Evolutionary conservation across 2,797 vertebrate genomes (phyloP).

Genomic region (Sebastes hubbsi): DNA sequence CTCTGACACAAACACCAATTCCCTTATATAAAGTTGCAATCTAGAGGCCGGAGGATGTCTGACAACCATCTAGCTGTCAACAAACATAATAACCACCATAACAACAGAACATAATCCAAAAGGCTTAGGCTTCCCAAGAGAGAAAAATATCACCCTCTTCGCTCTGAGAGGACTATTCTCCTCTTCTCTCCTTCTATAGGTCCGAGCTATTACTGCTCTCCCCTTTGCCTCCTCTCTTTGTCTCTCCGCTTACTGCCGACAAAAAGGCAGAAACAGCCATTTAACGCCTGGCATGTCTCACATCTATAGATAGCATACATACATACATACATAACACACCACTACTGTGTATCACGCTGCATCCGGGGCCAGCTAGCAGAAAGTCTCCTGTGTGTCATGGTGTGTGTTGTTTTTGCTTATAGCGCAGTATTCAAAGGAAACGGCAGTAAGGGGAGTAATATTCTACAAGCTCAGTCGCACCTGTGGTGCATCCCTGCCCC

Average conservation of each 20-base stretch:
- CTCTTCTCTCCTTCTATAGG: conserved; percentile 27
- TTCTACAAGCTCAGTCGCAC: conserved; percentile 28
- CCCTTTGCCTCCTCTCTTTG: conserved; percentile 23
- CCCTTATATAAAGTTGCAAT: conserved; percentile 20
- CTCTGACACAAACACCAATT: not conserved
- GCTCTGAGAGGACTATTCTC: conserved; percentile 19
- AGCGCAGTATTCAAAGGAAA: conserved; percentile 8
- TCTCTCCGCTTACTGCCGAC: conserved; percentile 23
- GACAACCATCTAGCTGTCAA: conserved; percentile 49
- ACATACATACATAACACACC: not conserved
- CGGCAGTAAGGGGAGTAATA: conserved; percentile 27
- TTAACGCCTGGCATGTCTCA: conserved; percentile 37
- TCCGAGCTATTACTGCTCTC: conserved; percentile 42
- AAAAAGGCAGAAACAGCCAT: conserved; percentile 40
- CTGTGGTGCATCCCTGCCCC: conserved; percentile 25
- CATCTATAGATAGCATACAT: conserved; percentile 14
- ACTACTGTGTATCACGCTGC: not conserved
- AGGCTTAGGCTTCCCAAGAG: conserved; percentile 37
- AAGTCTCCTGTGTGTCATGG: not conserved
- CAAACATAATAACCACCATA: conserved; percentile 55
- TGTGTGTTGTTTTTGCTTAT: conserved; percentile 8
- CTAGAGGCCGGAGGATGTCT: conserved; percentile 22
- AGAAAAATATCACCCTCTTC: conserved; percentile 33
- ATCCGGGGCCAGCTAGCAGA: not conserved
- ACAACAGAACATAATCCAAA: conserved; percentile 50